These are phyloP conservation scores for Taeniopygia guttata DNA, from an alignment of 2,797 vertebrate genomes.

Conservation along the genomic window DNA sequence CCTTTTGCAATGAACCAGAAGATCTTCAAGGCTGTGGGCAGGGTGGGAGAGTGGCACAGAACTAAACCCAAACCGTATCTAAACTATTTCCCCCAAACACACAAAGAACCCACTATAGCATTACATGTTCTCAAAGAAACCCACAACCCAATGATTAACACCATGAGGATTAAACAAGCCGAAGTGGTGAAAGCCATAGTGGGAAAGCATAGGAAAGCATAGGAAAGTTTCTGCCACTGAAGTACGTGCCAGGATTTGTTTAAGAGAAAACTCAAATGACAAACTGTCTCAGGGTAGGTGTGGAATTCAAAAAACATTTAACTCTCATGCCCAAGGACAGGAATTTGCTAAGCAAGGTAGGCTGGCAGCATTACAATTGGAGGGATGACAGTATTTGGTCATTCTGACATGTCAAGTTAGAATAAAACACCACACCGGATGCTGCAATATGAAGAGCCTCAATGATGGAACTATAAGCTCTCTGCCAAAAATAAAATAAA, in stretches of 20 bases:
- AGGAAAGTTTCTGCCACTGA: not conserved
- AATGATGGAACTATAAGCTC: not conserved
- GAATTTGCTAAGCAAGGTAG: not conserved
- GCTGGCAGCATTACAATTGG: not conserved
- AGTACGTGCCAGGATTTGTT: not conserved
- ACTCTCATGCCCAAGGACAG: not conserved
- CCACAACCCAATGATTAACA: not conserved
- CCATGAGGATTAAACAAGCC: not conserved
- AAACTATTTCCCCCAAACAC: not conserved
- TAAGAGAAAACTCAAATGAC: not conserved
- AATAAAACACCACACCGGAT: not conserved
- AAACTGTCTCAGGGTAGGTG: not conserved
- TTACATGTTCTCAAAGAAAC: not conserved
- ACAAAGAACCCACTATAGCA: not conserved
- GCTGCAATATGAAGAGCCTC: not conserved
- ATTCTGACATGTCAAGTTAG: not conserved
- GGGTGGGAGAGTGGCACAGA: not conserved
- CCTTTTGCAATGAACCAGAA: not conserved
- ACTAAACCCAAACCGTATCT: not conserved
- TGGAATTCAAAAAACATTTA: not conserved
- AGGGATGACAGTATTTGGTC: not conserved
- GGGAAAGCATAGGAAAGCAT: not conserved
- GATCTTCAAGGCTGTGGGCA: not conserved
- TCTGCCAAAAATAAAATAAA: conserved; percentile 27
- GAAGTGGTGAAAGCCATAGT: not conserved